Evolutionary conservation across 1,140 invertebrate genomes (phyloP).

Genomic region (Drosophila dunni): DNA sequence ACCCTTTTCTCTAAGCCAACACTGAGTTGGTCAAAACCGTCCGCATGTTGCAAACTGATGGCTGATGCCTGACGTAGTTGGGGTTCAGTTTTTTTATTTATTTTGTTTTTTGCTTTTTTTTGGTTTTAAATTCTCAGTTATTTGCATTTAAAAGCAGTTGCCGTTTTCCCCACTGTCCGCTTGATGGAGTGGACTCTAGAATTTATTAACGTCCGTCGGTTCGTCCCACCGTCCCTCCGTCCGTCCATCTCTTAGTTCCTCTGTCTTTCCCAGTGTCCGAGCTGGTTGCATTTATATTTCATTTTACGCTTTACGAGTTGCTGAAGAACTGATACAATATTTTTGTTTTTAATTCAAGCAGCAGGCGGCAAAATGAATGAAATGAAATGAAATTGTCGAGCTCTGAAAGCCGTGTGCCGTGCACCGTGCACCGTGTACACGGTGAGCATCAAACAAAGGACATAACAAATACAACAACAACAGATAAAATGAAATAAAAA

Average conservation of each 20-base stretch:
- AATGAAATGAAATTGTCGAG: slow-evolving; percentile 52
- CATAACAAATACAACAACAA: slow-evolving; percentile 51
- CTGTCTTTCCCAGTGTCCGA: slow-evolving; percentile 8
- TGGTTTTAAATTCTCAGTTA: slow-evolving; percentile 76
- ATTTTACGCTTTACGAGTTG: slow-evolving; percentile 72
- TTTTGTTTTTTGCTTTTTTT: neutral
- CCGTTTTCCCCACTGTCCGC: slow-evolving; percentile 18
- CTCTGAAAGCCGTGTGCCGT: slow-evolving; percentile 12
- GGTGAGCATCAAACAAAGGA: slow-evolving; percentile 38
- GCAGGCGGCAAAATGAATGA: slow-evolving; percentile 57
- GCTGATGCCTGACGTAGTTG: slow-evolving; percentile 8
- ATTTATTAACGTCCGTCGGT: slow-evolving; percentile 67
- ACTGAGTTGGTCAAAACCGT: slow-evolving; percentile 6
- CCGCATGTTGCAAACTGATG: slow-evolving; percentile 38
- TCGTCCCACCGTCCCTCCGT: neutral
- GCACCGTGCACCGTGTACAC: neutral
- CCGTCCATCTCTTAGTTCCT: neutral
- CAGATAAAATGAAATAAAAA: slow-evolving; percentile 48
- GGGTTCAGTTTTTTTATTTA: slow-evolving; percentile 6
- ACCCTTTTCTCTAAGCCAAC: slow-evolving; percentile 55
- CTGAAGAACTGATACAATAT: slow-evolving; percentile 81
- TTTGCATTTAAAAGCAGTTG: slow-evolving; percentile 78
- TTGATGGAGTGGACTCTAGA: slow-evolving; percentile 74
- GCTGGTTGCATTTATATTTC: slow-evolving; percentile 69
- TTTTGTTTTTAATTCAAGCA: slow-evolving; percentile 73